Base-by-base conservation (phyloP, 2,113 vertebrate genomes). In the Notarius quadriscutis region DNA sequence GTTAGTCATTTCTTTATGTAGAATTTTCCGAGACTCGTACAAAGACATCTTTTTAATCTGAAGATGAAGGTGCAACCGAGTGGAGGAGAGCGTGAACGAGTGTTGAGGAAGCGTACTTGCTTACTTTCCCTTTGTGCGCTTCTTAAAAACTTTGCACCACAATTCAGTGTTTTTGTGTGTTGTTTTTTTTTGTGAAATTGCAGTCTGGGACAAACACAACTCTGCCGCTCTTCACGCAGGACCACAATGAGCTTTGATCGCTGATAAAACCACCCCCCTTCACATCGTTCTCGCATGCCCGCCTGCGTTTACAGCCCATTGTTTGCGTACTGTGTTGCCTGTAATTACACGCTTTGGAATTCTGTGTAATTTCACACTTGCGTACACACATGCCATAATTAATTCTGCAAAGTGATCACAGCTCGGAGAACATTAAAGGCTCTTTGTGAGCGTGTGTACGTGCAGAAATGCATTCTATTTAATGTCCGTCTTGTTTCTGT, bases 1-100 rank as follows among this genome's bases (percentile, higher is more conserved):
- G 92, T 95, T 94, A 93, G 93, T 94, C 91, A 94, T 94, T 94
- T 93, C 93, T 95, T 93, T 93, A 93, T 93, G 89, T 92, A 92
- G 88, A 90, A 89, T 93, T 95, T 92, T 89, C 88, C 93, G 88
- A 85, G 92, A 94, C 91, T 93, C 90, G 89, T 90, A 69, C 89
- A 86, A 91, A 92, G 91, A 93, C 91, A 87, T 94, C 89, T 92
- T 93, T 94, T 94, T 94, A 90, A 93, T 92, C 91, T 82, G 51
- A 87, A 91, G 88, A 88, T 51, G 78, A 65, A 86, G 63, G 87
- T 10, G 53, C 81, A 85, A 72, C 12, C 60, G 82, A 48, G 51
- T n/a, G 80, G 25, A 80, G 62, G 60, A n/a, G 20, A 78, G 18
- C 86, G 84, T 89, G 80, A 77, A 83, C 71, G 74, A 84, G 88